Base-by-base conservation (phyloP, 2,888 invertebrate genomes). In the Podabrus alpinus region DNA sequence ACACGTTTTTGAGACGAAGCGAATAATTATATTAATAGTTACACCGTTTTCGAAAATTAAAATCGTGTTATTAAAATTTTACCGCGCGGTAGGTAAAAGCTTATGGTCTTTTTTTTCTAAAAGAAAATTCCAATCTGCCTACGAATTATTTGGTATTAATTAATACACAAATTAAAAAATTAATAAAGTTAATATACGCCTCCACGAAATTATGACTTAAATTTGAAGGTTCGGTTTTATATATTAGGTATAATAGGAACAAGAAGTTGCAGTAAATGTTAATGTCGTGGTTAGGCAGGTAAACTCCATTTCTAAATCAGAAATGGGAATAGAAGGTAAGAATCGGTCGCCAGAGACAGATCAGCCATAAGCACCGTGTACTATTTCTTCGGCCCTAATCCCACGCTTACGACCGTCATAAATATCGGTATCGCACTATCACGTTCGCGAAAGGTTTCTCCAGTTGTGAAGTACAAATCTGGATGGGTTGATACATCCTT, bases 261-360 rank as follows among this genome's bases (percentile, higher is more conserved):
- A 61, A 13, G 21, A 64, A 64, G 62, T 17, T n/a, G 62, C 17
- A 64, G 21, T 17, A 19, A 64, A 64, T 64, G 62, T 64, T 64
- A 21, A 67, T 66, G 25, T 66, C 71, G 67, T 67, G 60, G 19
- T 19, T 21, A 21, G 45, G 66, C 69, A 73, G 76, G 69, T 74
- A 77, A 74, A 66, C 67, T 66, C 67, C 67, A 77, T 72, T 77
- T 77, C 72, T 66, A 72, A 77, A 77, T 77, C 77, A 74, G 78
- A 71, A 74, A 71, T 66, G 64, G 73, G 75, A 77, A 78, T 17
- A 64, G 79, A 80, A 77, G 77, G 78, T 79, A 74, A 76, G 78
- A 78, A 81, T 79, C 78, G 80, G 80, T 71, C 81, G 75, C 80
- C 21, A 79, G 80, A 81, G 81, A 81, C 80, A 80, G 79, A 79